These are phyloP conservation scores for Diarsia brunnea DNA, from an alignment of 2,888 invertebrate species.

Conservation along the genomic window DNA sequence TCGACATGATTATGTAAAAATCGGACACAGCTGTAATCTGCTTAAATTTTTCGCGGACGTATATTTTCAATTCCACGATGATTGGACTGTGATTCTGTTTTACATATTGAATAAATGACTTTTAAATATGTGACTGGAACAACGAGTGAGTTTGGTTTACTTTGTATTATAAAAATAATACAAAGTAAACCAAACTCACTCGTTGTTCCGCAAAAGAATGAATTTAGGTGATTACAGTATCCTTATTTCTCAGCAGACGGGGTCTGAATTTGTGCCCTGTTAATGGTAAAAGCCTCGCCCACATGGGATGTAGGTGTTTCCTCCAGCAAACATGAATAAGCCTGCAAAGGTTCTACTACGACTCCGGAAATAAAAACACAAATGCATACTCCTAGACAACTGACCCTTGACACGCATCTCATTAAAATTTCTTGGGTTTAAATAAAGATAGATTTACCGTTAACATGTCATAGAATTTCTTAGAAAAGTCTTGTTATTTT, in stretches of 20 bases:
- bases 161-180: no score
- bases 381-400: background rate
- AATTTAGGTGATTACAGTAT: background rate
- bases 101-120: constrained; percentile 62
- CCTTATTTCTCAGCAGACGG: no score
- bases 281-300: no score
- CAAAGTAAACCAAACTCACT: no score
- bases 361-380: background rate
- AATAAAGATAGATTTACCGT: background rate
- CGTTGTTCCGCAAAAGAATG: constrained; percentile 7
- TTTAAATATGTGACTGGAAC: constrained; percentile 21
- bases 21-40: constrained; percentile 62
- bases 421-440: background rate
- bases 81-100: constrained; percentile 62
- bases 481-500: background rate
- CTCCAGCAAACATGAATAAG: background rate
- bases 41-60: constrained; percentile 50
- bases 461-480: background rate
- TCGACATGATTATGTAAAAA: constrained; percentile 65
- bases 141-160: background rate
- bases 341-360: background rate
- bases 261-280: no score
- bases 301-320: no score
- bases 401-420: background rate
- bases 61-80: constrained; percentile 62